phyloP scores from a whole-genome alignment of 2,888 invertebrate species.

The Spodoptera picta region DNA sequence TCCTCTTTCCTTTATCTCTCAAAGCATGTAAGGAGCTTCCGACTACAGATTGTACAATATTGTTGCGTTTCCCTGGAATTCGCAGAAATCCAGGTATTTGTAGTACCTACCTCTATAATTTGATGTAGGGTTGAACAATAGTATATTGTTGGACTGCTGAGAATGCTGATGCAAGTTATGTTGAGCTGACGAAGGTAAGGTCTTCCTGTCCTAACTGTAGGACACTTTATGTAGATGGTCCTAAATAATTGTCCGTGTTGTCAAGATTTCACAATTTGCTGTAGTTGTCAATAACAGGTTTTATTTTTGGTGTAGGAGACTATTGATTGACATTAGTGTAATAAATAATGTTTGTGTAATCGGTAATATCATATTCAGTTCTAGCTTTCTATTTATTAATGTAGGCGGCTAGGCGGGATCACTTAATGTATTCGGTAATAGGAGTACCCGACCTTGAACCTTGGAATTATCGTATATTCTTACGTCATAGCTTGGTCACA shows the following conservation, averaged over 20 bases:
- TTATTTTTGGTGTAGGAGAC: constrained; percentile 19
- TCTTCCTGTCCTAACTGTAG: not conserved
- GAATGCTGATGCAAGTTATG: not conserved
- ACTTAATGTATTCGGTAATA: too few species aligned
- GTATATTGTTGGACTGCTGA: constrained; percentile 15
- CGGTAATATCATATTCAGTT: too few species aligned
- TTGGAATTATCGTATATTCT: too few species aligned
- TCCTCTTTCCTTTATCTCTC: not conserved
- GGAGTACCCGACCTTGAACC: too few species aligned
- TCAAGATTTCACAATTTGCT: not conserved
- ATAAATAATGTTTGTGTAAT: too few species aligned
- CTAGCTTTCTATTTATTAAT: too few species aligned
- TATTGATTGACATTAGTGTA: too few species aligned
- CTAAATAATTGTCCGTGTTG: constrained; percentile 7
- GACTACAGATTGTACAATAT: not conserved
- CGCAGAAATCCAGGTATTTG: constrained; percentile 3
- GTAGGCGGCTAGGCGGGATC: too few species aligned
- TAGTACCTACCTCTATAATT: constrained; percentile 13
- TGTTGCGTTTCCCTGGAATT: constrained; percentile 8
- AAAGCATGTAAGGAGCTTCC: constrained; percentile 2
- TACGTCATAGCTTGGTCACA: too few species aligned
- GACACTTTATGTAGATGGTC: constrained; percentile 5
- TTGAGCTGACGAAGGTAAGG: constrained; percentile 4
- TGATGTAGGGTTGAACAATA: constrained; percentile 19
- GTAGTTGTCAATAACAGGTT: not conserved